phyloP scores from a whole-genome alignment of 2,888 invertebrate genomes.

The Drosophila macrothrix region DNA sequence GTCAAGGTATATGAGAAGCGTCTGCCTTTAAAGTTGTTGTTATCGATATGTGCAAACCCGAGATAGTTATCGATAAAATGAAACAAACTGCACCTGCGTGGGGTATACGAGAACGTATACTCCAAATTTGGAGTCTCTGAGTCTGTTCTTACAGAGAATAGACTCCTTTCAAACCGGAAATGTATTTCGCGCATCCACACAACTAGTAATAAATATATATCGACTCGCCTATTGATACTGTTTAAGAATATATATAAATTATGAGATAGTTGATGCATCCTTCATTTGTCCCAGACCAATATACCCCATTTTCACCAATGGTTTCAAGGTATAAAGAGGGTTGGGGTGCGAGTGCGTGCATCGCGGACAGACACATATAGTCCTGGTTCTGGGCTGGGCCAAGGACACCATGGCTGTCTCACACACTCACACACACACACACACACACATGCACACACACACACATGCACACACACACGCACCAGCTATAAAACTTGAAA shows the following conservation, averaged over 20 bases:
- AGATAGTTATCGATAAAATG: not conserved
- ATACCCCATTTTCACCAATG: not conserved
- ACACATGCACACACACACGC: conserved; percentile 8
- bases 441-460: conserved; percentile 3
- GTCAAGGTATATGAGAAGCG: not conserved
- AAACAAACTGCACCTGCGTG: not conserved
- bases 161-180: not conserved
- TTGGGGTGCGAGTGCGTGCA: not conserved
- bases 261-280: not conserved
- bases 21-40: no score
- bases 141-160: not conserved
- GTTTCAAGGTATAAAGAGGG: not conserved
- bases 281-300: not conserved
- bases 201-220: not conserved
- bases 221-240: not conserved
- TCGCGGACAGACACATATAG: conserved; percentile 28
- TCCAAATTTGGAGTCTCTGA: not conserved
- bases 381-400: conserved; percentile 64
- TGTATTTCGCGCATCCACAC: no score
- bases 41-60: not conserved
- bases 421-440: conserved; percentile 1
- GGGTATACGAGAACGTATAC: no score
- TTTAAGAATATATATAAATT: not conserved
- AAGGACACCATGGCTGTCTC: conserved; percentile 62
- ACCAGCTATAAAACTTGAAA: conserved; percentile 78